Percentiles rank a stretch among this genome's conserved stretches.
Conservation (phyloP, 2,113 vertebrate genomes). For the Callopanchax toddi region DNA sequence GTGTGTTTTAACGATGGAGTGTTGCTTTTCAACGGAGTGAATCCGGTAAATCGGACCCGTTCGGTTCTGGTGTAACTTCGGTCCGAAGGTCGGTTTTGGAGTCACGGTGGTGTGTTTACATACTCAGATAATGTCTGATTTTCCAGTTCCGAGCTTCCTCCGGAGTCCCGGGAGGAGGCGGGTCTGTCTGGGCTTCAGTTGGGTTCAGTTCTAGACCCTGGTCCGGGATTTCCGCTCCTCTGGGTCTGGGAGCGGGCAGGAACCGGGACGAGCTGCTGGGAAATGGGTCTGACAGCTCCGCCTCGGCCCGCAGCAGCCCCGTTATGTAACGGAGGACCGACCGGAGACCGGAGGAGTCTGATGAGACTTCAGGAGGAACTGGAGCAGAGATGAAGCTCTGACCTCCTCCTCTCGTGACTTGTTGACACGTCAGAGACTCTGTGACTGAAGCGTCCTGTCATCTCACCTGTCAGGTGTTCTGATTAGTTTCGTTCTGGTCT, state of each 20-base stretch:
- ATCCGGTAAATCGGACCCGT: rapidly evolving
- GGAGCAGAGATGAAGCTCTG: constrained; percentile 12
- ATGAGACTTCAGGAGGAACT: neutral
- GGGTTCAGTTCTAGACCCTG: neutral
- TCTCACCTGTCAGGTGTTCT: constrained; percentile 40
- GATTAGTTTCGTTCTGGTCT: no score
- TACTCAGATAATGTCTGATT: constrained; percentile 12
- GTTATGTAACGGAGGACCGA: constrained; percentile 49
- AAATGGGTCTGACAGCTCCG: constrained; percentile 53
- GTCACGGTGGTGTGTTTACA: constrained; percentile 28
- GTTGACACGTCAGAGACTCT: no score
- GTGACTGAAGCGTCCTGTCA: constrained; percentile 1
- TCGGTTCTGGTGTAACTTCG: neutral
- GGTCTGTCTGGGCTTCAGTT: constrained; percentile 23
- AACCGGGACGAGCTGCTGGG: constrained; percentile 27
- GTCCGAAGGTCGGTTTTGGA: constrained; percentile 45
- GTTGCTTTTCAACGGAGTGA: rapidly evolving
- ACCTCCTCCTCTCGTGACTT: constrained; percentile 6
- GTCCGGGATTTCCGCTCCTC: neutral
- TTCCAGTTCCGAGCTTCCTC: neutral
- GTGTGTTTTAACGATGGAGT: rapidly evolving
- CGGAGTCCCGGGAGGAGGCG: constrained; percentile 8
- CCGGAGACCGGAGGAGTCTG: neutral
- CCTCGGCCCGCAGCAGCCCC: constrained; percentile 13
- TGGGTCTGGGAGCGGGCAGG: constrained; percentile 18